Evolutionary conservation across 1,140 invertebrate species (phyloP), one percentile per base, ranked within the genome.

Genomic region (Dufourea novaeangliae): DNA sequence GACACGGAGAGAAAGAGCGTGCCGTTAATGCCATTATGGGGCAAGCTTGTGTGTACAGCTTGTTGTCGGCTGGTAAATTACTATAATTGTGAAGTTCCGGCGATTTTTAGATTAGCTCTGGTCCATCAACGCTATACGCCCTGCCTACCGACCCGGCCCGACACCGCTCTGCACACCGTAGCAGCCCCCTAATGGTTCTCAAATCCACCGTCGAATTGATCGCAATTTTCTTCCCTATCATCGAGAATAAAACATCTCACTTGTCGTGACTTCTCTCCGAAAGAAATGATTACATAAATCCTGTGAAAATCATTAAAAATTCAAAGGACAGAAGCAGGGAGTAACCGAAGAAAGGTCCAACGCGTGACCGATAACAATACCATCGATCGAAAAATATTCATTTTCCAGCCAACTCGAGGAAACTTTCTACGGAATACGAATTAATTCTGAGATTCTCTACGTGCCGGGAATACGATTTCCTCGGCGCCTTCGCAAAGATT

Each of bases 31-130:
- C 85, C 79, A 86, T 83, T 81, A 84, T 83, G 61, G 79, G n/a
- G 67, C 73, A 77, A 81, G 67, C 83, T 88, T 87, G 88, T 89
- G 87, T 87, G 86, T 90, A 88, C 82, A 87, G 87, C 90, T 91
- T 90, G 89, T 91, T 91, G 89, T 91, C 90, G 89, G 87, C 89
- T 90, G 88, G 82, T 90, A 92, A 91, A 91, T 92, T 89, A 92
- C 90, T 92, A 92, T 91, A 92, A 91, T 92, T 91, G 90, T 92
- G 86, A 90, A 92, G 89, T 92, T 92, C 90, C 90, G 90, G 90
- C 88, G 88, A 91, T 92, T 92, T 92, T 90, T 91, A 91, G 89
- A 91, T 92, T 92, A 92, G 90, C 90, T 91, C 89, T 91, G 91
- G 90, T 91, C 91, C 90, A 92, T 91, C 90, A 90, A 88, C 84